Evolutionary conservation across 2,888 invertebrate genomes (phyloP), one percentile per base, ranked within the genome.

Genomic region (Timandra comae): DNA sequence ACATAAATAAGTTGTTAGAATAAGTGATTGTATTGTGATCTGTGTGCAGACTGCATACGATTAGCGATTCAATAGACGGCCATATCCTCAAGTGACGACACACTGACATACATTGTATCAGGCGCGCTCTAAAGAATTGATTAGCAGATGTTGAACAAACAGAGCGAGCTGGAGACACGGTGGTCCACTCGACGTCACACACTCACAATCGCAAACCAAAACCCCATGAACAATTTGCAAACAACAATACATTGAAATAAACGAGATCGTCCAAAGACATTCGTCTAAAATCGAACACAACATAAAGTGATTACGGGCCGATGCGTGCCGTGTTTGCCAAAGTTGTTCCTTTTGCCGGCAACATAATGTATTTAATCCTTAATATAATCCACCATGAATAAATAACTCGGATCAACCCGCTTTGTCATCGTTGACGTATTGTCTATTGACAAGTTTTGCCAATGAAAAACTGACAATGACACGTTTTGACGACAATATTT

Each of bases 311-410:
- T 77, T 70, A 73, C 48, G 58, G 49, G 37, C 62, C 57, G 55
- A 56, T 56, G 44, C 48, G 51, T 51, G 51, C 46, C 49, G 46
- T 68, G 75, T 73, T 75, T 68, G 70, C 61, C 16, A 16, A 16
- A 63, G 61, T 52, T 66, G 72, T 71, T n/a, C 70, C 73, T 74
- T 71, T 73, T 63, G 63, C 57, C 56, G 63, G 59, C 63, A 49
- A 65, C 70, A 72, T 74, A 72, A 66, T 60, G 61, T 60, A 60
- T 64, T 65, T 66, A 68, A 73, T 72, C 70, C 67, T 43, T 35
- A 53, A 54, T 65, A 68, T 81, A 80, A 84, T 82, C 82, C 71
- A 59, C 75, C 70, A 81, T 85, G 84, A 84, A 84, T 82, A 81
- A 76, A 76, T 80, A 73, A 70, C 69, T 66, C 66, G 53, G 63